phyloP scores from a whole-genome alignment of 2,888 invertebrate genomes.

The Sisyra terminalis region DNA sequence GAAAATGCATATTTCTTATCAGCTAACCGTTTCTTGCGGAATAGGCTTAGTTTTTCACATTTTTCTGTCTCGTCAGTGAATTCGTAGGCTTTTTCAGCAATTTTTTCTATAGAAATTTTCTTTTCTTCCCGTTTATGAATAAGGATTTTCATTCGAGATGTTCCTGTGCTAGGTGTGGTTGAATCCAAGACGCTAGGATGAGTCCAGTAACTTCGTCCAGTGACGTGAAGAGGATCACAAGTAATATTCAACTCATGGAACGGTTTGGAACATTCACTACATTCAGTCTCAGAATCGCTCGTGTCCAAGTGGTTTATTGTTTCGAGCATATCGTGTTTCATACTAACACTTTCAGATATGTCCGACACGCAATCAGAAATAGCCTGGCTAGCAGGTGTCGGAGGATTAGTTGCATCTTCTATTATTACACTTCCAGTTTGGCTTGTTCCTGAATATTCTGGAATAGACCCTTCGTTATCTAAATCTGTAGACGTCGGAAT shows the following conservation, averaged over 20 bases:
- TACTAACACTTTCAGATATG: conserved; percentile 23
- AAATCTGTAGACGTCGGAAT: not conserved
- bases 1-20: conserved; percentile 88
- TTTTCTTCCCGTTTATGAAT: conserved; percentile 23
- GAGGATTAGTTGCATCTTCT: not conserved
- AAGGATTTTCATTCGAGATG: conserved; percentile 23
- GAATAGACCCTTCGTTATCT: not conserved
- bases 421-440: no score
- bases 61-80: conserved; percentile 72
- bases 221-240: conserved; percentile 28
- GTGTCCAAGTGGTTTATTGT: conserved; percentile 23
- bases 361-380: conserved; percentile 24
- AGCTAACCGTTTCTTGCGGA: conserved; percentile 67
- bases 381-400: conserved; percentile 12
- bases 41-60: conserved; percentile 73
- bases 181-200: conserved; percentile 23
- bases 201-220: conserved; percentile 28
- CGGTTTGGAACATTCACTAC: conserved; percentile 26
- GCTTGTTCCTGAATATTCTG: no score
- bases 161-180: conserved; percentile 13
- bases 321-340: conserved; percentile 19
- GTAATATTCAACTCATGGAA: conserved; percentile 29
- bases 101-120: conserved; percentile 27
- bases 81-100: conserved; percentile 64
- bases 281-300: conserved; percentile 27